Evolutionary conservation across 2,888 invertebrate genomes (phyloP).

Genomic region (Heliconius ismenius): DNA sequence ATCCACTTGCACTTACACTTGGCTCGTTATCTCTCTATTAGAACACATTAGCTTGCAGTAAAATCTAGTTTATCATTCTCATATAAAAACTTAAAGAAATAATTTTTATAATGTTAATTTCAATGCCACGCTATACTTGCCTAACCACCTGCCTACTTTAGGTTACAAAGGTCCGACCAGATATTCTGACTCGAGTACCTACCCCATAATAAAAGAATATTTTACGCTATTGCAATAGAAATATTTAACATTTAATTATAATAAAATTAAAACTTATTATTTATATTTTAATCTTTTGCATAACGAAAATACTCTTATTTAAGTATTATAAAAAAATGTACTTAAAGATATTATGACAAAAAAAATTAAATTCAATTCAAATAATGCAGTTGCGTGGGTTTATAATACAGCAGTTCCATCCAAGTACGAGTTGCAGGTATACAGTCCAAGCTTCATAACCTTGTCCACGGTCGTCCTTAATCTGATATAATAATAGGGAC

Average conservation of each 20-base stretch:
- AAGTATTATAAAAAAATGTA: too few relatives aligned
- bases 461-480: constrained; percentile 51
- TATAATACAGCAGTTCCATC: not conserved
- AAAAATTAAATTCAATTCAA: not conserved
- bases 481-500: constrained; percentile 63
- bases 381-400: not conserved
- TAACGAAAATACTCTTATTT: too few relatives aligned
- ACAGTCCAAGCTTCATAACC: constrained; percentile 41
- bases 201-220: too few relatives aligned
- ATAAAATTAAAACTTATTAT: too few relatives aligned
- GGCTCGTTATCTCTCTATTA: constrained; percentile 53
- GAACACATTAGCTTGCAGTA: constrained; percentile 46
- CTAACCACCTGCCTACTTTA: not conserved
- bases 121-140: not conserved
- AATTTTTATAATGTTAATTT: not conserved
- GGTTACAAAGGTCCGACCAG: not conserved
- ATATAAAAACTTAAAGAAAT: constrained; percentile 27
- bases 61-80: constrained; percentile 35
- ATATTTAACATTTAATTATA: too few relatives aligned
- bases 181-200: not conserved
- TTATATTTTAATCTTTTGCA: too few relatives aligned
- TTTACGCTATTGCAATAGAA: too few relatives aligned
- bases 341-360: not conserved
- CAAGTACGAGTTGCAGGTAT: constrained; percentile 34
- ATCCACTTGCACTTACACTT: constrained; percentile 49